Conservation (phyloP, 2,888 invertebrate genomes). For the Laspeyria flexula region DNA sequence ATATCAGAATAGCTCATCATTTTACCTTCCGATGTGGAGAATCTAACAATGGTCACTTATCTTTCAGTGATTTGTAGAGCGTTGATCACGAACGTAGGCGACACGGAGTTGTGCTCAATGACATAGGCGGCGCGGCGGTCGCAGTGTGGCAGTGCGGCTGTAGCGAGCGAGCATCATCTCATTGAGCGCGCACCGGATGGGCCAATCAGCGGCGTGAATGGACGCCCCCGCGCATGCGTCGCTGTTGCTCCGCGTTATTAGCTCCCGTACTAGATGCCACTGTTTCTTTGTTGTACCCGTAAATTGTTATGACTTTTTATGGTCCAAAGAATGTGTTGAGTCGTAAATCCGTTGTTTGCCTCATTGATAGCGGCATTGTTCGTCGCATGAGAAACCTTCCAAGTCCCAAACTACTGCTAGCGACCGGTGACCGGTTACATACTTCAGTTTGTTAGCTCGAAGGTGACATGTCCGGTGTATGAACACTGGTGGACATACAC, state of each 20-base stretch:
- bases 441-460: conserved; percentile 58
- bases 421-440: conserved; percentile 54
- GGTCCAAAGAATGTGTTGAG: conserved; percentile 70
- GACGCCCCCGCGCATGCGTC: conserved; percentile 80
- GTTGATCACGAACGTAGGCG: conserved; percentile 80
- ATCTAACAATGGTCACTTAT: conserved; percentile 53
- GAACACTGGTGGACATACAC: conserved; percentile 12
- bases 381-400: conserved; percentile 55
- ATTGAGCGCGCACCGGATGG: conserved; percentile 85
- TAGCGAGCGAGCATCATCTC: conserved; percentile 82
- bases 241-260: conserved; percentile 71
- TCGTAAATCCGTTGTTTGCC: conserved; percentile 73
- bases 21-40: conserved; percentile 34
- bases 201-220: conserved; percentile 85
- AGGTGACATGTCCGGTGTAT: conserved; percentile 56
- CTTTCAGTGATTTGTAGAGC: conserved; percentile 57
- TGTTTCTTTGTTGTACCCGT: conserved; percentile 79
- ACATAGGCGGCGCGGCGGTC: conserved; percentile 65
- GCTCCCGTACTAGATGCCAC: conserved; percentile 77
- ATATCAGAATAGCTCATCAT: conserved; percentile 28
- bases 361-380: conserved; percentile 71
- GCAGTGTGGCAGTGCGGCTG: conserved; percentile 52
- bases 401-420: conserved; percentile 53
- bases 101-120: conserved; percentile 82
- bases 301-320: conserved; percentile 82